phyloP scores from a whole-genome alignment of 1,140 invertebrate species.

The Phymorhynchus buccinoides region DNA sequence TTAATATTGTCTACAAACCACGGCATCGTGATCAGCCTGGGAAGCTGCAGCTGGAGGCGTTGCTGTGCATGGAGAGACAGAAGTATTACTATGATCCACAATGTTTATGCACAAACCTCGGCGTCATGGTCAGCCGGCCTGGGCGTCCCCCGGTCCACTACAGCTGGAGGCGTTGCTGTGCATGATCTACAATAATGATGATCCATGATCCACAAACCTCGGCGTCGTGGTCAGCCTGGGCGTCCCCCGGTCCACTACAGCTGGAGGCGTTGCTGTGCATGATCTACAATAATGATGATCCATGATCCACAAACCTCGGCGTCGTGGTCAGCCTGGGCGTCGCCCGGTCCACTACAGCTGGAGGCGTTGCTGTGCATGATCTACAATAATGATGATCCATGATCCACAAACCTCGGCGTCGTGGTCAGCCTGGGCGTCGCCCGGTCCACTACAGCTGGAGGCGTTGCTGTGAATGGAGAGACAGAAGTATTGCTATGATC shows the following conservation, averaged over 20 bases:
- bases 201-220: neutral
- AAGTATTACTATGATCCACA: too few relatives aligned
- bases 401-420: too few relatives aligned
- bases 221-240: conserved; percentile 4
- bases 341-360: neutral
- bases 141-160: conserved; percentile 1
- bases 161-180: conserved; percentile 28
- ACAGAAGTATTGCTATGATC: too few relatives aligned
- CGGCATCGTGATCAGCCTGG: neutral
- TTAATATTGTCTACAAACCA: neutral
- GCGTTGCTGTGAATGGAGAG: conserved; percentile 22
- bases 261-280: conserved; percentile 29
- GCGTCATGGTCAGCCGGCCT: conserved; percentile 3
- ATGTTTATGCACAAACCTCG: too few relatives aligned
- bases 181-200: too few relatives aligned
- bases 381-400: too few relatives aligned
- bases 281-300: too few relatives aligned
- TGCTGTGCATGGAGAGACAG: conserved; percentile 25
- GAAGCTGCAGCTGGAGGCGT: neutral
- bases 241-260: neutral
- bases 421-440: neutral
- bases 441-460: neutral
- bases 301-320: neutral
- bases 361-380: conserved; percentile 32
- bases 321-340: conserved; percentile 6